Evolutionary conservation across 1,140 invertebrate species (phyloP), one percentile per base, ranked within the genome.

Genomic region (Conus betulinus): DNA sequence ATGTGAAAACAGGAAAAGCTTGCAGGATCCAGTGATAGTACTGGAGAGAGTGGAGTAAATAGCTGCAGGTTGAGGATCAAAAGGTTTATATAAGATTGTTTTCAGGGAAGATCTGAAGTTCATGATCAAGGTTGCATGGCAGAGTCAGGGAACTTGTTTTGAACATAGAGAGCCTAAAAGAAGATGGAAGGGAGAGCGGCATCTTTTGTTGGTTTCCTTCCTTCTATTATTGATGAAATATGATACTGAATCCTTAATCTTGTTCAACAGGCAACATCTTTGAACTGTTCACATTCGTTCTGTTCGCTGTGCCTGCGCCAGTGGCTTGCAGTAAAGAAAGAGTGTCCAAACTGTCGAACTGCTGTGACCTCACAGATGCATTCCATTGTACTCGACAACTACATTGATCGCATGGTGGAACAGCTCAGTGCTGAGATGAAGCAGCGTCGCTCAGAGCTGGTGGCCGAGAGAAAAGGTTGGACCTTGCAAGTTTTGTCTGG

Each of bases 241-340:
- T 39, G 55, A 86, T 23, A 87, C 51, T 88, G 39, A 52, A 84
- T 11, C n/a, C 51, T 39, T 39, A 39, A 39, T 39, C 39, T 39
- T 39, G 39, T 89, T 90, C 90, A 91, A 82, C 91, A 96, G 95
- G 97, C 97, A 0, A 97, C 96, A 20, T 97, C 97, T 0, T 93
- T 98, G 10, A 97, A 96, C 92, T 98, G 97, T 93, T 96, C 96
- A 0, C 98, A 98, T 91, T 97, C 97, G 2, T 98, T 97, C 92
- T 98, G 98, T 93, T 95, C 96, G 55, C 96, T 96, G 90, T 98
- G 97, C 92, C 97, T 98, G 60, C 93, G 95, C 0, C 94, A 95
- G 82, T 98, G 97, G 98, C 96, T 96, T 90, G 97, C 96, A 78
- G 97, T 97, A 88, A 97, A 97, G 90, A 96, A 95, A 52, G 96